Conservation (phyloP, 1,140 invertebrate species). For the Daktulosphaira vitifoliae region DNA sequence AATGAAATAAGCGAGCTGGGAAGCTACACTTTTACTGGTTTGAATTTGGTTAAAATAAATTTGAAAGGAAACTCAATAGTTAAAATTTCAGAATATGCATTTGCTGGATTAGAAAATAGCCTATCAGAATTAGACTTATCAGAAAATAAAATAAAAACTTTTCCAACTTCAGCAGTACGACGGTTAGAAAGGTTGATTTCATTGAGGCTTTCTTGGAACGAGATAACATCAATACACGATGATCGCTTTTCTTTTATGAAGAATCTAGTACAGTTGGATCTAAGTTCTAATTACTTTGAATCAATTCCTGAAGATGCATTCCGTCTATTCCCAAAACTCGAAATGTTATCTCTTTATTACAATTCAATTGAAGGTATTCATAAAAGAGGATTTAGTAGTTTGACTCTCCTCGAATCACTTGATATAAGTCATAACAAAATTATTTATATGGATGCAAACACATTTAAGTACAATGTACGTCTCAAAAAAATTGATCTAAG, state of each 20-base stretch:
- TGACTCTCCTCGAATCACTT: constrained; percentile 67
- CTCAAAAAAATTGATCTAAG: constrained; percentile 74
- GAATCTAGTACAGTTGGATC: constrained; percentile 65
- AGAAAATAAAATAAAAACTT: constrained; percentile 71
- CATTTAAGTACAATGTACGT: constrained; percentile 63
- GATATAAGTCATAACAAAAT: constrained; percentile 84
- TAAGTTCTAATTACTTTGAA: constrained; percentile 77
- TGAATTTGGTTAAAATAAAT: constrained; percentile 71
- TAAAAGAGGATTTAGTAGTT: constrained; percentile 61
- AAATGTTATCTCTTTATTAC: constrained; percentile 70
- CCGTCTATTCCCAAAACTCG: constrained; percentile 63
- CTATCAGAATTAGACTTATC: constrained; percentile 73
- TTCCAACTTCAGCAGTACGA: constrained; percentile 68
- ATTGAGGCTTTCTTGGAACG: constrained; percentile 73
- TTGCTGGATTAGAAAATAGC: constrained; percentile 70
- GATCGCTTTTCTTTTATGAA: constrained; percentile 59
- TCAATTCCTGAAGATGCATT: constrained; percentile 66
- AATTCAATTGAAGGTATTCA: constrained; percentile 72
- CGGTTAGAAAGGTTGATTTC: constrained; percentile 63
- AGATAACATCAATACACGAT: constrained; percentile 59
- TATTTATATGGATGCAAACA: constrained; percentile 57
- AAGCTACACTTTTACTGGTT: constrained; percentile 76
- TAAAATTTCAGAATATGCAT: constrained; percentile 72
- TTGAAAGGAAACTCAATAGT: constrained; percentile 72
- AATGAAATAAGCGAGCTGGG: constrained; percentile 74